Evolutionary conservation across 92 coral and sea anemone genomes (phyloP).

Genomic region (Isaurus tuberculatus): DNA sequence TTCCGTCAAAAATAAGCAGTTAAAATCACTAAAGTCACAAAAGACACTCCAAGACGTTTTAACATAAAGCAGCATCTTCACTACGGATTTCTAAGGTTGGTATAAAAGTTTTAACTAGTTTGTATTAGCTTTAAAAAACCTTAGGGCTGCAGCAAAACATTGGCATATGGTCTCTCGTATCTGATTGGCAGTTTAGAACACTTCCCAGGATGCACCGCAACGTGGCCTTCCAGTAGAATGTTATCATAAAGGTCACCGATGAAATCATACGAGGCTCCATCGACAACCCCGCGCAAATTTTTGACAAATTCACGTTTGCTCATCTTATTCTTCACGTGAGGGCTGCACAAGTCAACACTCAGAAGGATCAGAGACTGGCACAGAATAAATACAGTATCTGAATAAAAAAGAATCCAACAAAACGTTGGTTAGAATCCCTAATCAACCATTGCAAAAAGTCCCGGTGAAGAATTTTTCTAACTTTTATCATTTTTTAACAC

Average conservation of each 20-base stretch:
- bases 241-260: slow-evolving; percentile 96
- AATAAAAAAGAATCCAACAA: neutral
- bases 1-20: no score
- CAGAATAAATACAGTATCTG: slow-evolving; percentile 91
- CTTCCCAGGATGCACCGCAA: slow-evolving; percentile 81
- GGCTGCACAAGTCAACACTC: slow-evolving; percentile 98
- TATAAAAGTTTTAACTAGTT: no score
- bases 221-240: slow-evolving; percentile 88
- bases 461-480: no score
- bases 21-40: no score
- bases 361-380: slow-evolving; percentile 95
- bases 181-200: slow-evolving; percentile 76
- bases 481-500: no score
- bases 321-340: slow-evolving; percentile 98
- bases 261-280: slow-evolving; percentile 83
- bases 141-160: slow-evolving; percentile 81
- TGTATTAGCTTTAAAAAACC: no score
- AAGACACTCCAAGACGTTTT: no score
- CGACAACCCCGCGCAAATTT: slow-evolving; percentile 93
- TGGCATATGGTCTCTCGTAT: slow-evolving; percentile 95
- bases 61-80: no score
- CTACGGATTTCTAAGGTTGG: no score
- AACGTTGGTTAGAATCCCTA: no score
- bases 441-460: no score
- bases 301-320: slow-evolving; percentile 96